phyloP scores from a whole-genome alignment of 1,140 invertebrate species.

The Musca domestica region DNA sequence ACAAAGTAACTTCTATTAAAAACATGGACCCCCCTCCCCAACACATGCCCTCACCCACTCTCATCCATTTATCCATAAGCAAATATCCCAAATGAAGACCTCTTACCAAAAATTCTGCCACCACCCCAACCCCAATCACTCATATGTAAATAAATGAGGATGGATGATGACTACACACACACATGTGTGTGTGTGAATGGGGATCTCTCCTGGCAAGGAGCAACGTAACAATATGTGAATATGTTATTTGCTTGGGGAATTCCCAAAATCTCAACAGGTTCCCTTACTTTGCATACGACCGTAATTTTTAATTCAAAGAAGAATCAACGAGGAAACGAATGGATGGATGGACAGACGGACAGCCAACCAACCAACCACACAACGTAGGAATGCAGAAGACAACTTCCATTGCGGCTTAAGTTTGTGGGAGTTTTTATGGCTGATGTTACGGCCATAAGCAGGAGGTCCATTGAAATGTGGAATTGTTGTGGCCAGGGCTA shows the following conservation, averaged over 20 bases:
- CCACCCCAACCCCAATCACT: not conserved
- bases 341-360: conserved; percentile 1
- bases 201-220: not conserved
- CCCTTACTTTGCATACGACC: conserved; percentile 53
- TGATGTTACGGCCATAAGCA: no score
- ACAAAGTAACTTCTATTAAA: no score
- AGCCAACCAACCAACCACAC: no score
- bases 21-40: no score
- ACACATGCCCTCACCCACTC: not conserved
- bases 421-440: not conserved
- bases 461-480: no score
- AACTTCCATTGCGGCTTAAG: no score
- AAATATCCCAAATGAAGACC: conserved; percentile 11
- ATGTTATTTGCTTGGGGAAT: conserved; percentile 55
- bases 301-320: conserved; percentile 47
- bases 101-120: not conserved
- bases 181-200: not conserved
- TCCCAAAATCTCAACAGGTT: conserved; percentile 55
- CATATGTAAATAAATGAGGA: not conserved
- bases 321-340: not conserved
- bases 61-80: not conserved
- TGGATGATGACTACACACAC: not conserved
- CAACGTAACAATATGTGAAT: conserved; percentile 52
- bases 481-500: no score
- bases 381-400: no score